phyloP scores from a whole-genome alignment of 2,113 vertebrate genomes.

The Tachysurus vachellii region DNA sequence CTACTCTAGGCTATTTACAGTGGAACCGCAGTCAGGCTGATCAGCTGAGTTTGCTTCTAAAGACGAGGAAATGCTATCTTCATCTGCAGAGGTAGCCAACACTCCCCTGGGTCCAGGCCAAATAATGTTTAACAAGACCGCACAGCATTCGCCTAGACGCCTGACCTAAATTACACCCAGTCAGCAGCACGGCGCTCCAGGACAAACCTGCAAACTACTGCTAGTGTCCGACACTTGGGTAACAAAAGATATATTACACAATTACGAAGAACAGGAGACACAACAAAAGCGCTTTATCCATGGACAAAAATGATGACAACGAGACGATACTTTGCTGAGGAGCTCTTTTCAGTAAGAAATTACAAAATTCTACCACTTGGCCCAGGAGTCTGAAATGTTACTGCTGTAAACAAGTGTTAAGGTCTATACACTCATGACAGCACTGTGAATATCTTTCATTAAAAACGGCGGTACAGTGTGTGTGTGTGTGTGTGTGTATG shows the following conservation, averaged over 20 bases:
- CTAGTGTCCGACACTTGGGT: slow-evolving; percentile 1
- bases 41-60: slow-evolving; percentile 19
- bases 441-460: background rate
- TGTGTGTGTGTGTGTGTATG: background rate
- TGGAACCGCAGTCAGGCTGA: slow-evolving; percentile 32
- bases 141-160: slow-evolving; percentile 43
- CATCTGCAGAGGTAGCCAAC: slow-evolving; percentile 46
- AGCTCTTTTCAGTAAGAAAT: slow-evolving; percentile 1
- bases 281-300: background rate
- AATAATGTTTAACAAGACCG: slow-evolving; percentile 46
- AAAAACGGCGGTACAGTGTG: background rate
- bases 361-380: slow-evolving; percentile 6
- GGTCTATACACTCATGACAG: background rate
- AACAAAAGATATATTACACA: slow-evolving; percentile 22
- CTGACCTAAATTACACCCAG: slow-evolving; percentile 46
- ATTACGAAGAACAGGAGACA: background rate
- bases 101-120: slow-evolving; percentile 34
- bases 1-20: background rate
- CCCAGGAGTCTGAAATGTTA: background rate
- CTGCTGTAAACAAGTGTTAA: background rate
- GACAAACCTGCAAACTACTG: slow-evolving; percentile 20
- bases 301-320: slow-evolving; percentile 20
- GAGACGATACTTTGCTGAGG: background rate
- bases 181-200: slow-evolving; percentile 30
- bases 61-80: slow-evolving; percentile 45